These are phyloP conservation scores for Spialia ferax DNA, from an alignment of 2,888 invertebrate species.

Conservation along the genomic window DNA sequence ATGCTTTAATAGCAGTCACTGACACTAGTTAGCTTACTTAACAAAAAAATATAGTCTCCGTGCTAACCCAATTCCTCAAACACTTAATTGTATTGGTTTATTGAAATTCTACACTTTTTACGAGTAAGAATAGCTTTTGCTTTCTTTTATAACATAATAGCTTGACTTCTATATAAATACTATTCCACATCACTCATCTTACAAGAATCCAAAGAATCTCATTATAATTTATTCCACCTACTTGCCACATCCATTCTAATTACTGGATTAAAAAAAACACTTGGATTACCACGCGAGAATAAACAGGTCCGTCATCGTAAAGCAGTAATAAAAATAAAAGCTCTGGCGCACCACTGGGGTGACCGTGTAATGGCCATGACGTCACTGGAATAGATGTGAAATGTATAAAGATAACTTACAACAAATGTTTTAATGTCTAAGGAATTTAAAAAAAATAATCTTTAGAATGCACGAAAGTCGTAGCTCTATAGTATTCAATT, in stretches of 20 bases:
- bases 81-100: no score
- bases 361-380: conserved; percentile 38
- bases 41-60: no score
- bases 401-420: neutral
- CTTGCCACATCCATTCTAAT: conserved; percentile 35
- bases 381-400: conserved; percentile 21
- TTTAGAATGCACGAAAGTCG: neutral
- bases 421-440: neutral
- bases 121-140: no score
- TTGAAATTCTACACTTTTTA: no score
- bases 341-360: conserved; percentile 44
- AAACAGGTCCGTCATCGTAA: conserved; percentile 44
- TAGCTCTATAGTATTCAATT: no score
- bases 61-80: no score
- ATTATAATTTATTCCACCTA: conserved; percentile 25
- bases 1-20: no score
- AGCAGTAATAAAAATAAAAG: conserved; percentile 53
- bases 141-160: no score
- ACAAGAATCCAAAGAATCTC: conserved; percentile 18
- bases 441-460: no score
- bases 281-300: conserved; percentile 45
- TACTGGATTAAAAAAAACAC: conserved; percentile 43
- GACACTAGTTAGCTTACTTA: no score
- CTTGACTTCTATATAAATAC: neutral
- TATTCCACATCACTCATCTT: conserved; percentile 4